phyloP scores from a whole-genome alignment of 2,113 vertebrate species.

The sheep (Ovis aries) region ARS-UI_Ramb_v3.0 NC_056056.1:31187001-31187500 shows the following conservation, averaged over 20 bases:
- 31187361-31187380: slow-evolving; percentile 28
- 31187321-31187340: slow-evolving; percentile 57
- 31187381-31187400: neutral
- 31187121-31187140: slow-evolving; percentile 39
- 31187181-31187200: slow-evolving; percentile 2
- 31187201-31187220: slow-evolving; percentile 44
- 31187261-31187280: neutral
- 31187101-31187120: neutral
- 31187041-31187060: neutral
- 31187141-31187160: neutral
- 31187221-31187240: slow-evolving; percentile 37
- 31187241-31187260: slow-evolving; percentile 4
- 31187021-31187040: slow-evolving; percentile 40
- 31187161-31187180: slow-evolving; percentile 1
- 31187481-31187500: neutral
- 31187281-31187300: slow-evolving; percentile 34
- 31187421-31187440: slow-evolving; percentile 23
- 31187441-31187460: neutral
- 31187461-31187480: neutral
- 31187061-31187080: slow-evolving; percentile 26
- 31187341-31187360: neutral
- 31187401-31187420: neutral
- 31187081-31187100: slow-evolving; percentile 14
- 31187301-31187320: slow-evolving; percentile 56
- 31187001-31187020: slow-evolving; percentile 7